Evolutionary conservation across 2,888 invertebrate genomes (phyloP), one percentile per base, ranked within the genome.

Genomic region (Pachydiplax longipennis): DNA sequence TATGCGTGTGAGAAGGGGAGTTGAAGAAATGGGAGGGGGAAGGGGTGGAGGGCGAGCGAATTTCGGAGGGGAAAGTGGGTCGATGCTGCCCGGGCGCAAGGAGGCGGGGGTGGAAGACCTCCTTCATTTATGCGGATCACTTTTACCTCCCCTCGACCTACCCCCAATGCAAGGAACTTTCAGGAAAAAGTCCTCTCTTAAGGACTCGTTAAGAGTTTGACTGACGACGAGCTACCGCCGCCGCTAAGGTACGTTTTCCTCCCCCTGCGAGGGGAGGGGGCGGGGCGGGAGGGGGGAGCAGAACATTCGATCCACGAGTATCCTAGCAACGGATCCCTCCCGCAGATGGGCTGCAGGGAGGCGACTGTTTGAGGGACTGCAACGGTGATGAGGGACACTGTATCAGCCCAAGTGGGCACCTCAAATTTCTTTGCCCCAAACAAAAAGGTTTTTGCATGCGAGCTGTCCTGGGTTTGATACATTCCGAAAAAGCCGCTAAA

Each of bases 261-360:
- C 44, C 18, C 18, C 53, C 5, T 15, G 53, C 10, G 8, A 31
- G 37, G 61, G 87, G 18, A 40, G n/a, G 37, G 87, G 87, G 12
- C n/a, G 13, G 8, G 53, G 37, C 0, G 61, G 87, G 18, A 40
- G n/a, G 37, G 87, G 87, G 12, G 65, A 87, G 65, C 87, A 37
- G 61, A 87, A 61, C 61, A 87, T 87, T 87, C 87, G 87, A 87
- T 87, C 87, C 87, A 87, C 87, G 87, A 61, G 87, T 87, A 87
- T 87, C 87, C 87, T 87, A 87, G 87, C 87, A 87, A 87, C 87
- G 83, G 83, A 58, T 37, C 87, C 58, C 83, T 25, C 82, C 15
- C 58, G 22, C 37, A 6, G 61, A 31, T 22, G 10, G 61, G 87
- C 73, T 73, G 40, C n/a, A 31, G 83, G 58, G 58, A 40, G 83